Base-by-base conservation (phyloP, 2,113 vertebrate species). In the Malurus elegans region DNA sequence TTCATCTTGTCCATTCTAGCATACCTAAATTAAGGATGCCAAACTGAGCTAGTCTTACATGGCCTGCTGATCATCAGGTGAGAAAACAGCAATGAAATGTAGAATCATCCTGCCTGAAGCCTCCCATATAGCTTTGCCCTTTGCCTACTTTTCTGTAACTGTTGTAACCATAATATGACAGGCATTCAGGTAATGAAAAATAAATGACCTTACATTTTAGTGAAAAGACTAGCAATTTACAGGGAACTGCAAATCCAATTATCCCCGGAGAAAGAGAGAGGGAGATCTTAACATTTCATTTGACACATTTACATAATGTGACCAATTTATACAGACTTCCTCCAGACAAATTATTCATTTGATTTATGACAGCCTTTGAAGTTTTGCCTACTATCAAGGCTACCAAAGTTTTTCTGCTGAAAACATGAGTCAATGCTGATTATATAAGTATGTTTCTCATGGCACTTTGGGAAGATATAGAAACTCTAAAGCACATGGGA, bases 341-440 rank as follows among this genome's bases (percentile, higher is more conserved):
- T 88, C 74, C 1, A 2, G 75, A 91, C 85, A 95, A 96, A 92
- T 94, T 66, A 90, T 73, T 92, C 2, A 94, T 90, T 78, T 92
- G 51, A 92, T 90, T 95, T 86, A 86, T 82, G 51, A 71, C 28
- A 86, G 67, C 24, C 81, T 97, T 97, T 96, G 92, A 95, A 95
- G 79, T 88, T 83, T 85, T 93, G 50, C n/a, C 36, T 81, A 4
- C 48, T 89, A 89, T 89, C 70, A 84, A 85, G 66, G 57, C 66
- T 87, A 66, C 29, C 38, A 84, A 96, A 85, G 31, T 88, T 72
- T 78, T 92, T 74, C 29, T 57, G 58, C 26, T 69, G 51, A 90
- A 76, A 95, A 38, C 18, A 61, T 9, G 15, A 94, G 56, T 42
- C 42, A 76, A 10, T 47, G 24, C 19, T 86, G 78, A 69, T 82